Percentiles rank a stretch among this genome's conserved stretches.
Evolutionary conservation across 2,888 invertebrate genomes (phyloP).

Genomic region (Calliscelio sp.): DNA sequence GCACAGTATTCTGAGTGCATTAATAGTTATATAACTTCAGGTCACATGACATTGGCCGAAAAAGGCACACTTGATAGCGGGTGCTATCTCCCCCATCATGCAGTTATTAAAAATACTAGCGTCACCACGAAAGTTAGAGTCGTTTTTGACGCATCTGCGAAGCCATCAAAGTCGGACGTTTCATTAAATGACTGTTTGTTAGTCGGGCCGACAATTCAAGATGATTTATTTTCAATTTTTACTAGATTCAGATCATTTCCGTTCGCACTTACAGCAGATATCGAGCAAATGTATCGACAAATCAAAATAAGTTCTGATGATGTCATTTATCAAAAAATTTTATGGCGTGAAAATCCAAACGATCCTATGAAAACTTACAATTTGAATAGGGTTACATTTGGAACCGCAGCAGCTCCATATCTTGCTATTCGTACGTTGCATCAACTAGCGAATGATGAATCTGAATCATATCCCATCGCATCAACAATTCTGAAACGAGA

Average conservation of each 20-base stretch:
- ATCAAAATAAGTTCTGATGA: conserved; percentile 22
- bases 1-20: no score
- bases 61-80: no score
- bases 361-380: background rate
- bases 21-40: no score
- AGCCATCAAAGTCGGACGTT: background rate
- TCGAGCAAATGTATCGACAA: conserved; percentile 59
- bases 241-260: conserved; percentile 36
- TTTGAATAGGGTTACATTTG: conserved; percentile 50
- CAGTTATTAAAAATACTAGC: conserved; percentile 56
- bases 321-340: conserved; percentile 57
- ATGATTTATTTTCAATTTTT: conserved; percentile 38
- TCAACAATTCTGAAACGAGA: background rate
- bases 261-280: conserved; percentile 58
- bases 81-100: conserved; percentile 70
- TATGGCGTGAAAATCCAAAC: conserved; percentile 47
- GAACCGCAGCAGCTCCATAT: conserved; percentile 4
- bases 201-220: conserved; percentile 42
- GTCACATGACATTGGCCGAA: no score
- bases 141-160: conserved; percentile 56
- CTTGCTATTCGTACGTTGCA: conserved; percentile 15
- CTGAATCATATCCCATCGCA: background rate
- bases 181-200: conserved; percentile 47
- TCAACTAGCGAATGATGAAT: conserved; percentile 25
- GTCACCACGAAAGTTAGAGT: conserved; percentile 23